These are phyloP conservation scores for Enteromius afrohamiltoni DNA, from an alignment of 2,797 vertebrate genomes.

Conservation along the genomic window DNA sequence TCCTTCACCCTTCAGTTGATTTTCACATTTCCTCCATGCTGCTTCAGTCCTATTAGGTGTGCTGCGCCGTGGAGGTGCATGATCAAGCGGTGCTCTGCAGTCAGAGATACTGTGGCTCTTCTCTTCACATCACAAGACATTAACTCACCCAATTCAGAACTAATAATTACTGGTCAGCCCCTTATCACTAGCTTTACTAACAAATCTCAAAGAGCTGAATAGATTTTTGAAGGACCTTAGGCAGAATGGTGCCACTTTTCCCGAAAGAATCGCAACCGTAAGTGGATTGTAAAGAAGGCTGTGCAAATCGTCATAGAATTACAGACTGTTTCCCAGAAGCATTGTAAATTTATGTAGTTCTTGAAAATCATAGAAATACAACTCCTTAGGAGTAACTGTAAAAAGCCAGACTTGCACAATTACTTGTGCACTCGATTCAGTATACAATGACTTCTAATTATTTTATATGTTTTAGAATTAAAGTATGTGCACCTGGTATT, in stretches of 20 bases:
- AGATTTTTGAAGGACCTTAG: slow-evolving; percentile 14
- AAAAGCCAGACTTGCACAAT: not conserved
- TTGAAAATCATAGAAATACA: not conserved
- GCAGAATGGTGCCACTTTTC: not conserved
- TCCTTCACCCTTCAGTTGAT: slow-evolving; percentile 56
- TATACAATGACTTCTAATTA: not conserved
- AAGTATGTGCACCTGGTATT: too few relatives aligned
- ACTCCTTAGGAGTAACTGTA: not conserved
- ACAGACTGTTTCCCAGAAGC: not conserved
- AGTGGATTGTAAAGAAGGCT: not conserved
- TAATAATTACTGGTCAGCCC: slow-evolving; percentile 19
- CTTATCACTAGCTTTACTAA: slow-evolving; percentile 32
- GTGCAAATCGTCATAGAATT: not conserved
- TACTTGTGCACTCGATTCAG: not conserved
- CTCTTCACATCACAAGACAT: slow-evolving; percentile 34
- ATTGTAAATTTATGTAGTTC: not conserved
- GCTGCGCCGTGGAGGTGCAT: slow-evolving; percentile 19
- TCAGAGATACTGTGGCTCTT: slow-evolving; percentile 39
- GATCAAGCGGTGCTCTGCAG: slow-evolving; percentile 17
- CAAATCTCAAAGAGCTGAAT: slow-evolving; percentile 28
- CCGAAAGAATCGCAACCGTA: not conserved
- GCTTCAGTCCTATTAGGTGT: slow-evolving; percentile 49
- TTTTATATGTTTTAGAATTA: not conserved
- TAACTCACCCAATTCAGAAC: slow-evolving; percentile 31
- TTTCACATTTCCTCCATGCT: slow-evolving; percentile 44